These are phyloP conservation scores for Physocephala rufipes DNA, from an alignment of 2,888 invertebrate genomes.

Conservation along the genomic window DNA sequence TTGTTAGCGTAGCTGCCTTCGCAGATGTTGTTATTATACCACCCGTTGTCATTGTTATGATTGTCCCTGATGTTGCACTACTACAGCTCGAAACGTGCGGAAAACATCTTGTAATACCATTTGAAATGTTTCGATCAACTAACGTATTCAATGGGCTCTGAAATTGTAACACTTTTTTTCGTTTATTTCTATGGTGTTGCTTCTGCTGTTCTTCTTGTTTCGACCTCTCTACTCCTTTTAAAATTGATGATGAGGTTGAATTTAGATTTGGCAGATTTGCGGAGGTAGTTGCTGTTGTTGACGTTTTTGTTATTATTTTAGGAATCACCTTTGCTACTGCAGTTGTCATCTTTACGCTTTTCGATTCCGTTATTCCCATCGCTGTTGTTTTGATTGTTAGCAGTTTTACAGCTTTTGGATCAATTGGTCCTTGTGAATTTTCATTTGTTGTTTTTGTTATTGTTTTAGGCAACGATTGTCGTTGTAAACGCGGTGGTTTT, in stretches of 20 bases:
- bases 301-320: slow-evolving; percentile 30
- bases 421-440: slow-evolving; percentile 26
- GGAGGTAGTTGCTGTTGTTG: slow-evolving; percentile 32
- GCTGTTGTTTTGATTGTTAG: neutral
- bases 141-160: slow-evolving; percentile 11
- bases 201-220: slow-evolving; percentile 15
- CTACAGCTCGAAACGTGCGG: neutral
- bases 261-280: neutral
- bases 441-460: slow-evolving; percentile 3
- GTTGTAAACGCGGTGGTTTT: slow-evolving; percentile 31
- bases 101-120: neutral
- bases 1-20: slow-evolving; percentile 7
- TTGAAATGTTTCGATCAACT: no score
- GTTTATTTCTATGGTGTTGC: slow-evolving; percentile 30
- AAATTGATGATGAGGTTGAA: slow-evolving; percentile 12
- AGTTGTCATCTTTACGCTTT: no score
- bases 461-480: neutral
- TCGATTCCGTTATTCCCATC: slow-evolving; percentile 5
- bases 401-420: neutral
- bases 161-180: slow-evolving; percentile 32
- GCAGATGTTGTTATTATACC: slow-evolving; percentile 19
- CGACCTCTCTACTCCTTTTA: slow-evolving; percentile 1
- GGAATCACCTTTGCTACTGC: slow-evolving; percentile 28
- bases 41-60: slow-evolving; percentile 34
- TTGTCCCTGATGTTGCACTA: neutral